Evolutionary conservation across 2,888 invertebrate species (phyloP).

Genomic region (Drosophila robusta): DNA sequence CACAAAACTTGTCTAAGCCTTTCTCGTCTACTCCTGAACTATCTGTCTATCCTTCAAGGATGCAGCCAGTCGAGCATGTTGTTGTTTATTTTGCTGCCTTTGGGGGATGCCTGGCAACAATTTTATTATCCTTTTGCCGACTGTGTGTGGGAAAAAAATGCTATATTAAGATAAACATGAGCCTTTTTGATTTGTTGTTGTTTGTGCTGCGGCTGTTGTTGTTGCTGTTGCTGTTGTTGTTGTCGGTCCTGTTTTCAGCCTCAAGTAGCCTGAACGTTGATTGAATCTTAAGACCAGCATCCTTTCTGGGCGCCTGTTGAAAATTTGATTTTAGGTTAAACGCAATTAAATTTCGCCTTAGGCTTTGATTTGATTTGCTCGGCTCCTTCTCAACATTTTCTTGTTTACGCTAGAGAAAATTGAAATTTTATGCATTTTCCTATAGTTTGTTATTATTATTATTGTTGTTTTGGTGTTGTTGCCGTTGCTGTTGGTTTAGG

Average conservation of each 20-base stretch:
- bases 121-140: conserved; percentile 74
- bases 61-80: conserved; percentile 61
- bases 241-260: conserved; percentile 36
- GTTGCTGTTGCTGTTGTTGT: conserved; percentile 22
- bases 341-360: conserved; percentile 77
- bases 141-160: conserved; percentile 55
- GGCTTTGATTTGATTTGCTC: conserved; percentile 70
- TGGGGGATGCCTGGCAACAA: conserved; percentile 59
- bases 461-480: conserved; percentile 34
- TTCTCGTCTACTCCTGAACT: conserved; percentile 51
- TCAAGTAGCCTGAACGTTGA: conserved; percentile 66
- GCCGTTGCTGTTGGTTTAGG: conserved; percentile 28
- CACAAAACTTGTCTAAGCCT: conserved; percentile 66
- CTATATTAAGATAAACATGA: conserved; percentile 75
- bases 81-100: conserved; percentile 71
- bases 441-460: conserved; percentile 34
- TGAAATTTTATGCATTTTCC: conserved; percentile 70
- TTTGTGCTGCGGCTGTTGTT: conserved; percentile 26
- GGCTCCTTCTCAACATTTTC: conserved; percentile 17
- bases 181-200: conserved; percentile 72
- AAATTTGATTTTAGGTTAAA: conserved; percentile 80
- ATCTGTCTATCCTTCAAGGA: conserved; percentile 52
- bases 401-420: conserved; percentile 73
- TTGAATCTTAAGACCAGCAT: conserved; percentile 69
- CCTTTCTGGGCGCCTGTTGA: conserved; percentile 47